These are phyloP conservation scores for Lordiphosa stackelbergi DNA, from an alignment of 1,140 invertebrate genomes.

Conservation along the genomic window DNA sequence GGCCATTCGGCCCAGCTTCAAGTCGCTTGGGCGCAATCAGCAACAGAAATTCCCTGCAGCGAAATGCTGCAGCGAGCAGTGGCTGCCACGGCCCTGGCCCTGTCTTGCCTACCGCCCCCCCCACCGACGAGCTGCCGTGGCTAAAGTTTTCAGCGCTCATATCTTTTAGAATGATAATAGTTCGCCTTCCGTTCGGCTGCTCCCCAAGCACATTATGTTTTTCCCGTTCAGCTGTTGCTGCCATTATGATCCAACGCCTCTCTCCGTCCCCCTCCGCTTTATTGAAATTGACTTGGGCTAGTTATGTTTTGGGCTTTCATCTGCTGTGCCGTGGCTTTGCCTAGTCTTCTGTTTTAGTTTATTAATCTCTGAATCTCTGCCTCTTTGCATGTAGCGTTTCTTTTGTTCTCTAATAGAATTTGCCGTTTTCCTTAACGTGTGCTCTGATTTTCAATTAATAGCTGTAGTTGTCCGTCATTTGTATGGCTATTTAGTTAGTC, in stretches of 20 bases:
- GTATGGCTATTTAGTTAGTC: slow-evolving; percentile 47
- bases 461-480: slow-evolving; percentile 39
- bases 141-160: slow-evolving; percentile 63
- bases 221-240: slow-evolving; percentile 8
- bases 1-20: slow-evolving; percentile 2
- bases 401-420: slow-evolving; percentile 48
- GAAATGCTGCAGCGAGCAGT: slow-evolving; percentile 21
- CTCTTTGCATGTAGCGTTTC: slow-evolving; percentile 6
- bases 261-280: slow-evolving; percentile 3
- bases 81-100: too few species aligned
- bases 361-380: not conserved
- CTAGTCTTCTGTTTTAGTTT: slow-evolving; percentile 19
- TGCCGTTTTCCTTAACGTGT: slow-evolving; percentile 32
- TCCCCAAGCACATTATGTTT: slow-evolving; percentile 9
- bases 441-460: slow-evolving; percentile 65
- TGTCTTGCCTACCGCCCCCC: slow-evolving; percentile 10
- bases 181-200: slow-evolving; percentile 45
- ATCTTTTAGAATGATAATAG: slow-evolving; percentile 71
- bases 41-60: slow-evolving; percentile 66
- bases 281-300: slow-evolving; percentile 35
- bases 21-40: slow-evolving; percentile 48
- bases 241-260: slow-evolving; percentile 21
- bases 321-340: slow-evolving; percentile 1
- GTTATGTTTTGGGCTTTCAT: slow-evolving; percentile 40
- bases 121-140: slow-evolving; percentile 24